phyloP scores from a whole-genome alignment of 2,113 vertebrate genomes.

The Erpornis zantholeuca region DNA sequence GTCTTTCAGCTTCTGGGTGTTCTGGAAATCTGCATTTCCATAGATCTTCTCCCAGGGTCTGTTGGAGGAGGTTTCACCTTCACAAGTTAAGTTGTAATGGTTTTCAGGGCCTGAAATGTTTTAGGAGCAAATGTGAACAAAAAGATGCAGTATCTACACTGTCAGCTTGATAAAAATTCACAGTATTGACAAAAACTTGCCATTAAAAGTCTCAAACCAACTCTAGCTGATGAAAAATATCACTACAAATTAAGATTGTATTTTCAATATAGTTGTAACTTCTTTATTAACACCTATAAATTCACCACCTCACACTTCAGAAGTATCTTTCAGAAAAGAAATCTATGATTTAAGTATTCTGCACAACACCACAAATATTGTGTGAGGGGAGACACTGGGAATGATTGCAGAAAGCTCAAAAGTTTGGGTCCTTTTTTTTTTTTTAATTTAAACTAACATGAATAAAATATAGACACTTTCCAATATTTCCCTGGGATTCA shows the following conservation, averaged over 20 bases:
- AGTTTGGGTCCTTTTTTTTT: background rate
- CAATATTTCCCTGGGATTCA: background rate
- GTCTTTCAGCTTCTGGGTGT: background rate
- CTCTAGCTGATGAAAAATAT: background rate
- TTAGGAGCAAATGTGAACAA: background rate
- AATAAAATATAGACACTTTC: background rate
- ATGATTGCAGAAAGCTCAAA: background rate
- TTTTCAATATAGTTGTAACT: background rate
- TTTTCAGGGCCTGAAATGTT: conserved; percentile 35
- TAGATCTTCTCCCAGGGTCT: background rate
- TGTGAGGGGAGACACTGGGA: background rate
- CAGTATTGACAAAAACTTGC: background rate
- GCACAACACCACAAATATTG: background rate
- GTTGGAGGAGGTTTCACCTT: background rate
- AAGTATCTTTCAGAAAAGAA: background rate
- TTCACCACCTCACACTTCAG: background rate
- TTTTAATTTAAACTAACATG: background rate
- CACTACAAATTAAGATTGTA: background rate
- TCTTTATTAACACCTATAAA: background rate
- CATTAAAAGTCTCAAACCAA: background rate
- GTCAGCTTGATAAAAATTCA: background rate
- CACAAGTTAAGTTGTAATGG: background rate
- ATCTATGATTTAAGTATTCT: background rate
- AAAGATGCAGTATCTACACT: background rate
- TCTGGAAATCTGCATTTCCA: background rate